These are phyloP conservation scores for Paraplagusia blochii DNA, from an alignment of 2,113 vertebrate genomes.

Conservation along the genomic window DNA sequence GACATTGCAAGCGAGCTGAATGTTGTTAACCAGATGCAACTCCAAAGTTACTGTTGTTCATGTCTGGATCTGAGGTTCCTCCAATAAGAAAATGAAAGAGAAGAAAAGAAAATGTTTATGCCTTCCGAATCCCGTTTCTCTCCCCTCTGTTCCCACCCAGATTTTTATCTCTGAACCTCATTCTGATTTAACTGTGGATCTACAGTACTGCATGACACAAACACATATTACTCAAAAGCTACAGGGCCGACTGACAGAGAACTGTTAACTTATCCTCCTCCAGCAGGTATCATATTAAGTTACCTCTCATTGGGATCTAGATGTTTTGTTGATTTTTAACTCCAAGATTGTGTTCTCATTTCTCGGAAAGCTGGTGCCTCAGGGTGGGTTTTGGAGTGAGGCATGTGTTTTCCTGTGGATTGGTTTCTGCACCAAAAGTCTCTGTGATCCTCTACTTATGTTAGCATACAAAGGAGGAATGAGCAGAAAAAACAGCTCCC, in stretches of 20 bases:
- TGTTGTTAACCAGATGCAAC: too few relatives aligned
- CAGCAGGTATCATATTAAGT: constrained; percentile 3
- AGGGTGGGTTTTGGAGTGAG: constrained; percentile 5
- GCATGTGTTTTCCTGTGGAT: not conserved
- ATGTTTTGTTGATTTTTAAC: constrained; percentile 24
- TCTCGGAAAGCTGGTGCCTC: constrained; percentile 16
- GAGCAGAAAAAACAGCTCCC: not conserved
- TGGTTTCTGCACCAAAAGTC: not conserved
- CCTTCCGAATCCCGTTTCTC: too few relatives aligned
- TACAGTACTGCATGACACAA: not conserved
- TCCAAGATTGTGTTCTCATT: constrained; percentile 8
- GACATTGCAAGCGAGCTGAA: too few relatives aligned
- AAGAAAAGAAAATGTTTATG: too few relatives aligned
- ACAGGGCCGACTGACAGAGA: constrained; percentile 7
- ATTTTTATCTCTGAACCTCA: not conserved
- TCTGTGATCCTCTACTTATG: not conserved
- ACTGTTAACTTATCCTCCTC: constrained; percentile 25
- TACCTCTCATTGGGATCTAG: constrained; percentile 21
- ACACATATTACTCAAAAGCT: constrained; percentile 1
- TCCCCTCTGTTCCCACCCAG: not conserved
- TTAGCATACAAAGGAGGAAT: not conserved
- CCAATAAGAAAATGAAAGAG: too few relatives aligned
- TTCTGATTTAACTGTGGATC: not conserved
- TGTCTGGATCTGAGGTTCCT: too few relatives aligned
- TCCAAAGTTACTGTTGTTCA: too few relatives aligned